Evolutionary conservation across 2,888 invertebrate species (phyloP).

Genomic region (Pyrgus malvae): DNA sequence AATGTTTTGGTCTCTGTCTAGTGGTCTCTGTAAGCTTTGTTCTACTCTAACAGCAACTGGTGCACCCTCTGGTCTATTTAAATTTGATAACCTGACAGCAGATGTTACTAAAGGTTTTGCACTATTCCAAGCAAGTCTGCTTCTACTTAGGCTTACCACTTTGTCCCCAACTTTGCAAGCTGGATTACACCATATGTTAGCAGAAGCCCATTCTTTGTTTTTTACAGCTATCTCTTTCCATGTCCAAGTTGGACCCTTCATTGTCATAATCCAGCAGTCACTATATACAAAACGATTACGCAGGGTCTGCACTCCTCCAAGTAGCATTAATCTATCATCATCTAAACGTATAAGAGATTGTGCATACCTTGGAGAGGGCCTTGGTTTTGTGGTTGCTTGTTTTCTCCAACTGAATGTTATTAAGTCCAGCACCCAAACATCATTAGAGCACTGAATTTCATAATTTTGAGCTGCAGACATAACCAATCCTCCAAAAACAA

Average conservation of each 20-base stretch:
- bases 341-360: constrained; percentile 94
- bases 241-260: constrained; percentile 87
- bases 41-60: constrained; percentile 75
- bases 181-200: constrained; percentile 96
- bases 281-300: constrained; percentile 88
- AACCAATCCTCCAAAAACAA: constrained; percentile 89
- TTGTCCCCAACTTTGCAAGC: constrained; percentile 91
- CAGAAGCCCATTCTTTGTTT: constrained; percentile 90
- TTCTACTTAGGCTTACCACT: constrained; percentile 87
- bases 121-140: constrained; percentile 78
- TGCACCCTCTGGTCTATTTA: constrained; percentile 64
- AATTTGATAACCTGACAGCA: constrained; percentile 72
- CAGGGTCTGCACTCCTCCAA: constrained; percentile 94
- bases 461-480: constrained; percentile 74
- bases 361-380: constrained; percentile 93
- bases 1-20: constrained; percentile 87
- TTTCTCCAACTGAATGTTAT: constrained; percentile 89
- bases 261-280: constrained; percentile 94
- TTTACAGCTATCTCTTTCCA: constrained; percentile 89
- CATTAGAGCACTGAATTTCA: constrained; percentile 85
- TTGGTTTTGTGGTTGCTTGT: constrained; percentile 85
- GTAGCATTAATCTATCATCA: constrained; percentile 88
- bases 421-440: constrained; percentile 94
- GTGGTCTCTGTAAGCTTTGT: constrained; percentile 72
- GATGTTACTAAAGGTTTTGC: constrained; percentile 80